Evolutionary conservation across 2,113 vertebrate species (phyloP).

Genomic region (Atlantisia rogersi): DNA sequence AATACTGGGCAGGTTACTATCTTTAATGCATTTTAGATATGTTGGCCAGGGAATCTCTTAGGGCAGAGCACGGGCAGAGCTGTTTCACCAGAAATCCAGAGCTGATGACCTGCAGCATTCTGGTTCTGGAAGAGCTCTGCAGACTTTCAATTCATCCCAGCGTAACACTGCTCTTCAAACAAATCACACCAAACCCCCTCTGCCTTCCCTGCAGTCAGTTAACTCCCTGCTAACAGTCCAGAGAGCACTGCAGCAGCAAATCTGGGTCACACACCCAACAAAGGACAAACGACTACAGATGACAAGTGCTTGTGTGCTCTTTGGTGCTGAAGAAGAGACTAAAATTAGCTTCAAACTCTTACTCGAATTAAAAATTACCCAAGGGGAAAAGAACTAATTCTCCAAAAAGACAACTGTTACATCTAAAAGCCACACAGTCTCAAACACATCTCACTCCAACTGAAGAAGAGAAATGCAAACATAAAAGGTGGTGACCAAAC

Average conservation of each 20-base stretch:
- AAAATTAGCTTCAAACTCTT: slow-evolving; percentile 50
- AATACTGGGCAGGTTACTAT: not conserved
- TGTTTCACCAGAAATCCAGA: slow-evolving; percentile 12
- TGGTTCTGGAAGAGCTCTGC: slow-evolving; percentile 36
- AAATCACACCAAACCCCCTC: not conserved
- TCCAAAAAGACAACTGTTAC: not conserved
- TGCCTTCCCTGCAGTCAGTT: not conserved
- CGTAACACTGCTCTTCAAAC: not conserved
- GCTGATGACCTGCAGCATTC: not conserved
- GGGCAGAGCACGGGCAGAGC: not conserved
- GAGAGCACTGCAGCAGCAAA: slow-evolving; percentile 27
- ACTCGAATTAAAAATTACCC: slow-evolving; percentile 43
- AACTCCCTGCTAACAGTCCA: not conserved
- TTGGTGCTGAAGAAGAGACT: slow-evolving; percentile 15
- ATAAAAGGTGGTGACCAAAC: not conserved
- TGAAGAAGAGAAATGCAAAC: not conserved
- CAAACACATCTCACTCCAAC: not conserved
- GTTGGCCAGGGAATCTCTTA: not conserved
- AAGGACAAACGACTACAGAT: slow-evolving; percentile 27
- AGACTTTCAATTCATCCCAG: not conserved
- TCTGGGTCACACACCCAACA: slow-evolving; percentile 50
- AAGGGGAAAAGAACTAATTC: slow-evolving; percentile 8
- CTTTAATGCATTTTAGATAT: not conserved
- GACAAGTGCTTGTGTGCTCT: slow-evolving; percentile 11
- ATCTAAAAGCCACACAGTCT: slow-evolving; percentile 6